phyloP scores from a whole-genome alignment of 2,113 vertebrate species.

The Condylura cristata region DNA sequence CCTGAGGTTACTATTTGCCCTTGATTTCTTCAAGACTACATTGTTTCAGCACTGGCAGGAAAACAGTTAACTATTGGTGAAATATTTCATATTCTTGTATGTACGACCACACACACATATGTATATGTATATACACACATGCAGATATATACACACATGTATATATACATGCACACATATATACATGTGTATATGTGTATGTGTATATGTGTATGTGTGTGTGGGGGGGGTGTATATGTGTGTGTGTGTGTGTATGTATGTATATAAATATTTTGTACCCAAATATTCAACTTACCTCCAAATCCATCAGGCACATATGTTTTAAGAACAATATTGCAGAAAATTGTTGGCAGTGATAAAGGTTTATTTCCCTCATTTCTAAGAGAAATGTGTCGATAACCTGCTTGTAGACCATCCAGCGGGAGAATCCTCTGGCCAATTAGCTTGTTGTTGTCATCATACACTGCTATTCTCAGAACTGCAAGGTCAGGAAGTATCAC shows the following conservation, averaged over 20 bases:
- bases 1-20: neutral
- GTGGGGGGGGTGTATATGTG: no score
- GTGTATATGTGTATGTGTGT: no score
- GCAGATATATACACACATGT: no score
- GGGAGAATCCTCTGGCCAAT: slow-evolving; percentile 98
- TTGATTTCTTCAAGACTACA: neutral
- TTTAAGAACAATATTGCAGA: slow-evolving; percentile 99
- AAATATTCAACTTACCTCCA: slow-evolving; percentile 90
- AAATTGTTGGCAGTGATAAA: slow-evolving; percentile 95
- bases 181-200: no score
- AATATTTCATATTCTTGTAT: neutral
- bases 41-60: neutral
- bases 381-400: slow-evolving; percentile 98
- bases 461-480: slow-evolving; percentile 97
- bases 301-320: slow-evolving; percentile 99
- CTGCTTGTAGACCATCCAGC: slow-evolving; percentile 97
- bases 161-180: no score
- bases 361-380: slow-evolving; percentile 99
- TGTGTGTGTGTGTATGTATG: no score
- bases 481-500: slow-evolving; percentile 98
- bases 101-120: neutral
- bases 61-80: rapidly evolving
- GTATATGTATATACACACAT: neutral
- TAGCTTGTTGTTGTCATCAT: slow-evolving; percentile 97
- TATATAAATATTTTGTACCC: neutral